These are phyloP conservation scores for Rhagonycha lutea DNA, from an alignment of 2,888 invertebrate species.

Conservation along the genomic window DNA sequence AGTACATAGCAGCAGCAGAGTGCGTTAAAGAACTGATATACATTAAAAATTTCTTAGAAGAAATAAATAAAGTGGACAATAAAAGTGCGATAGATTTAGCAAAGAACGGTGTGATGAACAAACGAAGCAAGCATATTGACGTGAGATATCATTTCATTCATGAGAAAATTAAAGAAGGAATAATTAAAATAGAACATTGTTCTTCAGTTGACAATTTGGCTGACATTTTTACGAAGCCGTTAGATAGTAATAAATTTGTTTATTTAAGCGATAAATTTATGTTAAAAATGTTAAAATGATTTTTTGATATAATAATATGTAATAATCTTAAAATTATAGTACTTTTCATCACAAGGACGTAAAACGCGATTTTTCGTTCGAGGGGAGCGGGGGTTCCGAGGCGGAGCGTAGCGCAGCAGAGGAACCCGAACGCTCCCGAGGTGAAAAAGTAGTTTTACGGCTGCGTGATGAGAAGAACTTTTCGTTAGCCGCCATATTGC, in stretches of 20 bases:
- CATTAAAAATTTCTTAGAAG: neutral
- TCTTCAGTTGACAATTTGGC: neutral
- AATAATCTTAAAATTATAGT: no score
- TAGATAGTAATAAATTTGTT: neutral
- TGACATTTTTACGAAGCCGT: neutral
- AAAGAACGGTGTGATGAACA: neutral
- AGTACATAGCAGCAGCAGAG: neutral
- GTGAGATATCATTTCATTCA: neutral
- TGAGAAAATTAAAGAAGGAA: neutral
- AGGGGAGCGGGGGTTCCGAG: no score
- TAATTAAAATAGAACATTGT: neutral
- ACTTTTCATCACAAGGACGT: no score
- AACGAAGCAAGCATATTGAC: neutral
- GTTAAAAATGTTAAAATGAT: no score
- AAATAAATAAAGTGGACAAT: neutral
- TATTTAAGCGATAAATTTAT: neutral
- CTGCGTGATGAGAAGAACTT: no score
- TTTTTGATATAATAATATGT: no score
- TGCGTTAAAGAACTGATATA: neutral
- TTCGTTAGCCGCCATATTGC: no score
- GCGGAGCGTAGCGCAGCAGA: no score
- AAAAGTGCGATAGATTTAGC: neutral
- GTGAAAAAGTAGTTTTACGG: no score
- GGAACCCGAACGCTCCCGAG: no score
- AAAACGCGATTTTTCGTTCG: no score